Evolutionary conservation across 2,113 vertebrate genomes (phyloP), one percentile per base, ranked within the genome.

Genomic region (Anguilla rostrata): DNA sequence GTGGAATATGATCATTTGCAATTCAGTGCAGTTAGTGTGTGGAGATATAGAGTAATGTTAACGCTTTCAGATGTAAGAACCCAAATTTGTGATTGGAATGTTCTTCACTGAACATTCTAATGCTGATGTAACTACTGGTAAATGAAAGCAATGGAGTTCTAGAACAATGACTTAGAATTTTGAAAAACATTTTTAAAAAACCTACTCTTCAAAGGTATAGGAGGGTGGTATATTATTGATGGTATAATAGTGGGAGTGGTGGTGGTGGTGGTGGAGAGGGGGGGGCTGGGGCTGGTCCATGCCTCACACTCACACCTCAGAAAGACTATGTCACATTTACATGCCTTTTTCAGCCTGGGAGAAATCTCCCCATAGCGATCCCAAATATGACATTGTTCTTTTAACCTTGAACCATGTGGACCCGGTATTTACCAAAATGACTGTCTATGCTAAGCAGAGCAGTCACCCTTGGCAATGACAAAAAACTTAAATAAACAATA

Each of bases 361-460:
- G 20, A 53, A 11, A 66, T 66, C 3, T 22, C 60, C 26, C 22
- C 60, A 66, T 22, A 75, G 26, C 26, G 34, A 9, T 34, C 9
- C n/a, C 6, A 29, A 1, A 14, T 34, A 34, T n/a, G 71, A 34
- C 71, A 75, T 34, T 75, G n/a, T 12, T 11, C 5, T 75, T 75
- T 2, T 34, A 75, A 75, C 26, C 26, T 75, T 75, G 71, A 75
- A 75, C 71, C 11, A 12, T n/a, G n/a, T 75, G 71, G 34, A 75
- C 71, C 11, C 2, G 71, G n/a, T 71, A 71, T 71, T n/a, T 11
- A 60, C 57, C 57, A 22, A 71, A 71, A n/a, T 71, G 20, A 20
- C 43, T 83, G 82, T 87, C 41, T 79, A 71, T 71, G 20, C 26
- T 6, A 71, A 3, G 1, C 82, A 85, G 34, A 89, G 56, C 40